Percentiles rank a stretch among this genome's conserved stretches.
Conservation (phyloP, 2,113 vertebrate genomes). For the Kryptolebias marmoratus region DNA sequence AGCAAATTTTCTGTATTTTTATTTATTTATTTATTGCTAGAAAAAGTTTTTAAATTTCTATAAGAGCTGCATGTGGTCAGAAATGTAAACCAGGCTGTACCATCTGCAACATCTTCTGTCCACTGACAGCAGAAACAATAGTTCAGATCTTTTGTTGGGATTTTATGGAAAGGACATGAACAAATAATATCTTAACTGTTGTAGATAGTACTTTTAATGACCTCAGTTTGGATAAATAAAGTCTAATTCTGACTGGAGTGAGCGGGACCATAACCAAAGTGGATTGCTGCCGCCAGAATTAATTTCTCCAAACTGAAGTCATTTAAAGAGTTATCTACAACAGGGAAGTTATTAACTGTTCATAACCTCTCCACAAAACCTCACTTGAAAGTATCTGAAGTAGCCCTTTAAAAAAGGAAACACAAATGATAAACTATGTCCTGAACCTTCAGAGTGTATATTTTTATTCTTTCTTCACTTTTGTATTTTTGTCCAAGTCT, state of each 20-base stretch:
- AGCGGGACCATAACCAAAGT: no score
- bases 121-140: constrained; percentile 28
- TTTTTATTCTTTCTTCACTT: constrained; percentile 52
- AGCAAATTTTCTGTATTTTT: not conserved
- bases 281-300: no score
- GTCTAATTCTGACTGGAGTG: no score
- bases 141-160: not conserved
- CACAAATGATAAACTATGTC: constrained; percentile 70
- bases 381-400: no score
- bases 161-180: not conserved
- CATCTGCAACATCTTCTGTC: constrained; percentile 28
- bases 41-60: constrained; percentile 18
- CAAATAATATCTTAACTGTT: no score
- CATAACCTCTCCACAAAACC: no score
- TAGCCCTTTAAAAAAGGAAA: constrained; percentile 65
- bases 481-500: constrained; percentile 64
- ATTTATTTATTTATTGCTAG: no score
- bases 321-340: no score
- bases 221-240: no score
- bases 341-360: no score
- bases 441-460: constrained; percentile 70
- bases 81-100: constrained; percentile 25
- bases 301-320: no score
- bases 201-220: no score
- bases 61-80: constrained; percentile 1